Conservation (phyloP, 2,888 invertebrate species). For the Leptura quadrifasciata region DNA sequence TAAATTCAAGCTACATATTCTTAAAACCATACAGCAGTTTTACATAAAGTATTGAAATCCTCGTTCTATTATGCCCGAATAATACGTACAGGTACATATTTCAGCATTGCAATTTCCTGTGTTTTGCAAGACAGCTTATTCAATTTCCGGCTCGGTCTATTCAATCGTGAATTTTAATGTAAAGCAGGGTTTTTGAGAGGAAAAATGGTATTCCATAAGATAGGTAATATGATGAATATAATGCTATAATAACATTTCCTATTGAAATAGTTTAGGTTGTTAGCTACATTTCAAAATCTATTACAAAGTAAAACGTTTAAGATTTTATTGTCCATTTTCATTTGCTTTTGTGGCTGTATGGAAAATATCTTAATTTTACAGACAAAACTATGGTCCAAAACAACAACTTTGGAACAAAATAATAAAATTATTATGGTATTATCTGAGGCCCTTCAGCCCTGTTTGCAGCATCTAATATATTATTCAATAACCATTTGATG, state of each 20-base stretch:
- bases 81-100: constrained; percentile 6
- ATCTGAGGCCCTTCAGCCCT: no score
- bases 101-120: constrained; percentile 30
- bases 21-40: not conserved
- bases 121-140: constrained; percentile 3
- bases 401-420: no score
- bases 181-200: not conserved
- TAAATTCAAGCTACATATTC: not conserved
- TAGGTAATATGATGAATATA: not conserved
- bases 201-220: not conserved
- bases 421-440: no score
- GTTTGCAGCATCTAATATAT: no score
- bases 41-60: not conserved
- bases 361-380: no score
- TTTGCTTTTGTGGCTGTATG: no score
- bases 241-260: not conserved
- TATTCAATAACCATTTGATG: no score
- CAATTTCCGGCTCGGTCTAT: not conserved
- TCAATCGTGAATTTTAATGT: not conserved
- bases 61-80: not conserved
- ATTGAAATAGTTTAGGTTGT: no score
- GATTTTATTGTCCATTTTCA: no score
- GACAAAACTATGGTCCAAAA: no score
- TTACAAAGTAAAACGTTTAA: no score
- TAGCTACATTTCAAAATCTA: no score